A percentile compares a stretch with the other conserved stretches of the same genome.
These are phyloP conservation scores for Aurelia coerulea DNA, from an alignment of 30 jellyfish, hydroid and myxozoan species.

Conservation along the genomic window DNA sequence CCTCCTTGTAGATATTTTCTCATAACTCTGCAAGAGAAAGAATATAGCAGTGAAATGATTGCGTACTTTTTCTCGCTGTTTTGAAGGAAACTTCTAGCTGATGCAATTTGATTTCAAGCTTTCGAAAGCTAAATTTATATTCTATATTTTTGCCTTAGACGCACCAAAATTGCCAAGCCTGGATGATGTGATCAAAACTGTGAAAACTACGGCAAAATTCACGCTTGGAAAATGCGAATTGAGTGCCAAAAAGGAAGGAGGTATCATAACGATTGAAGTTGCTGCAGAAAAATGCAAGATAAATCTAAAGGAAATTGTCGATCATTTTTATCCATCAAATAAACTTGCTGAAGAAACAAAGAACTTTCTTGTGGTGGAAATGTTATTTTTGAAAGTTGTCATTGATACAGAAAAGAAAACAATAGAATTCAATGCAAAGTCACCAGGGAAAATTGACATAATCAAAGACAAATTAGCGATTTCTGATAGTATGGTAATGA, in stretches of 20 bases:
- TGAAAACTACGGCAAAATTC: conserved; percentile 7
- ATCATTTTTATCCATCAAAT: conserved; percentile 32
- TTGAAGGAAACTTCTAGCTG: too few species aligned
- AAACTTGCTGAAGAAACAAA: conserved; percentile 34
- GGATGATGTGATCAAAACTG: conserved; percentile 11
- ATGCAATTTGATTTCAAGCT: too few species aligned
- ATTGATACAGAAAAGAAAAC: conserved; percentile 8
- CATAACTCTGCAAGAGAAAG: too few species aligned
- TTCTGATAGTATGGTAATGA: conserved; percentile 6
- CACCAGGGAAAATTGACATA: conserved; percentile 11
- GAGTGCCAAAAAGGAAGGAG: neutral
- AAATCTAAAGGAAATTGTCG: conserved; percentile 10
- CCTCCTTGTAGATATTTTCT: too few species aligned
- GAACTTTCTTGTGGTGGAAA: conserved; percentile 9
- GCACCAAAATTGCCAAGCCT: conserved; percentile 27
- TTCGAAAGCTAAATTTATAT: too few species aligned
- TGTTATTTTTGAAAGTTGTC: conserved; percentile 15
- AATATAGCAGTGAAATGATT: too few species aligned
- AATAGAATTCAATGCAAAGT: conserved; percentile 15
- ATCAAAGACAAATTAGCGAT: neutral
- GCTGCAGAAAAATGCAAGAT: conserved; percentile 24
- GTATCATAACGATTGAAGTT: conserved; percentile 7
- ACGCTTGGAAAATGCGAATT: conserved; percentile 37
- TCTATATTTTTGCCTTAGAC: neutral
- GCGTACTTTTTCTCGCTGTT: too few species aligned